Percentiles rank a stretch among this genome's conserved stretches.
phyloP scores from a whole-genome alignment of 2,113 vertebrate species.

The Lontra canadensis region DNA sequence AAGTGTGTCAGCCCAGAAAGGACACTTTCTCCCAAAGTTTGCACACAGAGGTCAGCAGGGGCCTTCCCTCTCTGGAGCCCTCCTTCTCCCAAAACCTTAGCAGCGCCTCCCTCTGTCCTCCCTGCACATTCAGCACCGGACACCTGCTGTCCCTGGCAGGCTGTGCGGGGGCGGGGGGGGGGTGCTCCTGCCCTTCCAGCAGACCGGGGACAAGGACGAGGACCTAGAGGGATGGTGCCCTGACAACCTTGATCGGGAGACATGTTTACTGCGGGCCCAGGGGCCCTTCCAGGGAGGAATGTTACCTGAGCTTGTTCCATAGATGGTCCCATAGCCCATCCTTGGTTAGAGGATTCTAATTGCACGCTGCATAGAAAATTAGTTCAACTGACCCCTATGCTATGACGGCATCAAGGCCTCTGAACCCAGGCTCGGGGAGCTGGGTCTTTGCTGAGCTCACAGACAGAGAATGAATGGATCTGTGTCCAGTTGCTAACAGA shows the following conservation, averaged over 20 bases:
- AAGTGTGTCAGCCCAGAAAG: not conserved
- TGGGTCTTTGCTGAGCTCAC: not conserved
- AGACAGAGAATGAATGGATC: not conserved
- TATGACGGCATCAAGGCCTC: not conserved
- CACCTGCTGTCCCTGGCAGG: not conserved
- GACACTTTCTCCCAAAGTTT: not conserved
- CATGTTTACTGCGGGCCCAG: not conserved
- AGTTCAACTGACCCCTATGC: rapidly evolving
- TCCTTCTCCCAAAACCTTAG: not conserved
- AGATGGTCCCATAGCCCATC: not conserved
- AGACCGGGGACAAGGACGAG: too few species aligned
- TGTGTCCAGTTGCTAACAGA: not conserved
- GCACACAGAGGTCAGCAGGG: not conserved
- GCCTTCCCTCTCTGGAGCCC: not conserved
- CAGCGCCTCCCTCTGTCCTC: not conserved
- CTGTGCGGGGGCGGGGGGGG: not conserved
- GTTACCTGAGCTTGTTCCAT: not conserved
- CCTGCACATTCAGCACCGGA: not conserved
- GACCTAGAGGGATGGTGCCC: rapidly evolving
- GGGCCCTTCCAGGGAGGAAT: not conserved
- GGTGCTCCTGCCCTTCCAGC: too few species aligned
- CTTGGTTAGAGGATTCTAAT: not conserved
- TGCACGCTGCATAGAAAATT: not conserved
- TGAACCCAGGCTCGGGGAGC: not conserved
- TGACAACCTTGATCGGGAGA: not conserved